Evolutionary conservation across 2,797 vertebrate species (phyloP), one percentile per base, ranked within the genome.

Genomic region (Mormyrus proboscirostris): DNA sequence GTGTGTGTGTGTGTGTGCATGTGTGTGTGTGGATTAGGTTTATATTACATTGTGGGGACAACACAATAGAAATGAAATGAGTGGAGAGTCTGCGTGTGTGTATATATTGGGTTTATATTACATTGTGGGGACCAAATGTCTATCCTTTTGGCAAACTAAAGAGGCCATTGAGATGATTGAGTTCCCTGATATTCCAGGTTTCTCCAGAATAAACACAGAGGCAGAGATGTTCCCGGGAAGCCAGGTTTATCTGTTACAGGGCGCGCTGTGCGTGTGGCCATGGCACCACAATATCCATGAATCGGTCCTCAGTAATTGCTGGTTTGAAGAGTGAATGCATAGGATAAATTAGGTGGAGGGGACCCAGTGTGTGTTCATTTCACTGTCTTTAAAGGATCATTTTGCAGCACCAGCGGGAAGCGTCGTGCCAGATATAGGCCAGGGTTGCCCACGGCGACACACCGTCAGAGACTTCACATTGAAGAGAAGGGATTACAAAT

Each of bases 401-500:
- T 89, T 47, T 89, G 94, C 93, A 19, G 94, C 92, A 88, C 94
- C 95, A 95, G 95, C 95, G 95, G 95, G 95, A 95, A 93, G 94
- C 94, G 93, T 94, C 94, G 94, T 95, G 95, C 94, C 94, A 95
- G 95, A 95, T 96, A 95, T 94, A 93, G 93, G 94, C 47, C 87
- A 94, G 94, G 94, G 95, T 94, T 94, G 94, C 94, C 93, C 92
- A 90, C 92, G 91, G 95, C 93, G 93, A 93, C 93, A 92, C 93
- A 88, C 94, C 94, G 94, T 93, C 90, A 92, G 94, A 95, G 95
- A 94, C 94, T 94, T 95, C 94, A 94, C 94, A 95, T 94, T 93
- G 93, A 92, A 94, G 93, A 94, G 94, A 94, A 95, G 90, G 95
- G 94, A 95, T 95, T 95, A 95, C 95, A 94, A 94, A 94, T 95